A percentile compares a stretch with the other conserved stretches of the same genome.
phyloP scores from a whole-genome alignment of 2,888 invertebrate species.

The Marasmarcha lunaedactyla region DNA sequence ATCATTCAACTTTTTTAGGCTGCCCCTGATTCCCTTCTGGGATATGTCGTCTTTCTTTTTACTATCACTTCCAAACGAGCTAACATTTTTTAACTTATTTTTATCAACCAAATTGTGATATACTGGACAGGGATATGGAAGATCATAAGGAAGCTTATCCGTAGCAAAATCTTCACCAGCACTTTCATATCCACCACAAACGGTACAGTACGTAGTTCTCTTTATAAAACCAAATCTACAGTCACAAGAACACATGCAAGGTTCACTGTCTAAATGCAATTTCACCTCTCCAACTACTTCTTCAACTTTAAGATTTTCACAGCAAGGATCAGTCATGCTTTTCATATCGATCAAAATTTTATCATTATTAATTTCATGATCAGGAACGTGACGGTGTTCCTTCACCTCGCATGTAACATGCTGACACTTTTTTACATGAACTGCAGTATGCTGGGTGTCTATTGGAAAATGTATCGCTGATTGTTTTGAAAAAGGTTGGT shows the following conservation, averaged over 20 bases:
- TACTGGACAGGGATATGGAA: slow-evolving; percentile 47
- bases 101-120: slow-evolving; percentile 45
- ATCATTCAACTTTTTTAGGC: slow-evolving; percentile 3
- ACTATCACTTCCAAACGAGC: slow-evolving; percentile 38
- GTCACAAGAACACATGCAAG: slow-evolving; percentile 52
- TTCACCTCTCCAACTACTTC: slow-evolving; percentile 26
- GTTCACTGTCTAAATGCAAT: slow-evolving; percentile 29
- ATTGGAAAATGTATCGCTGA: slow-evolving; percentile 3
- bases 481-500: too few species aligned
- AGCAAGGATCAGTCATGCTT: slow-evolving; percentile 26
- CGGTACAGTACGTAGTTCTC: slow-evolving; percentile 45
- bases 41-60: slow-evolving; percentile 21
- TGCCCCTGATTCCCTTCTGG: slow-evolving; percentile 17
- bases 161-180: slow-evolving; percentile 34
- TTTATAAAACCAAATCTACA: slow-evolving; percentile 47
- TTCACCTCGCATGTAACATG: slow-evolving; percentile 27
- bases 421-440: slow-evolving; percentile 31
- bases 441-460: too few species aligned
- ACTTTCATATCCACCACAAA: slow-evolving; percentile 50
- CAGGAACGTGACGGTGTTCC: slow-evolving; percentile 23
- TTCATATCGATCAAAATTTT: slow-evolving; percentile 27
- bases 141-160: slow-evolving; percentile 10
- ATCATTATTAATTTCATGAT: slow-evolving; percentile 12
- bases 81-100: slow-evolving; percentile 31
- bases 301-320: slow-evolving; percentile 32